Evolutionary conservation across 2,113 vertebrate species (phyloP).

Genomic region (Phasianus colchicus): DNA sequence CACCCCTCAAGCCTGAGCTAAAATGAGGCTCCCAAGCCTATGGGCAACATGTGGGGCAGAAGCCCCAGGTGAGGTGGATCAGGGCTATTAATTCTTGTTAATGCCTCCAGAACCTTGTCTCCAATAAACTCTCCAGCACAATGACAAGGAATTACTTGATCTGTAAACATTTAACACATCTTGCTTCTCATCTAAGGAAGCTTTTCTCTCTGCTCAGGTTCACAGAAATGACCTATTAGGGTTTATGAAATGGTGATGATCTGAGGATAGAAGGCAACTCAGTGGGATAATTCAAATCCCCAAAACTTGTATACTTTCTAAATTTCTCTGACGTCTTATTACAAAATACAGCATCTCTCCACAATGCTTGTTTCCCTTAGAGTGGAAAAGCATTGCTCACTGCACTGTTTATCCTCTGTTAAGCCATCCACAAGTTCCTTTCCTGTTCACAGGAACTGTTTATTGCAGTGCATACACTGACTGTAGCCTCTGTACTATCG

Average conservation of each 20-base stretch:
- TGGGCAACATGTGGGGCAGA: rapidly evolving
- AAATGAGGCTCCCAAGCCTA: neutral
- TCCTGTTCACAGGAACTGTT: neutral
- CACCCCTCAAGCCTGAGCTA: neutral
- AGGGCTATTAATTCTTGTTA: too few relatives aligned
- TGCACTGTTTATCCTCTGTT: neutral
- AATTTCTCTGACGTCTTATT: neutral
- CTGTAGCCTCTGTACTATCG: neutral
- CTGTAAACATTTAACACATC: neutral
- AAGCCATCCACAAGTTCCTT: neutral
- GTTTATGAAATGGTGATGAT: neutral
- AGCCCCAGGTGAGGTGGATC: neutral
- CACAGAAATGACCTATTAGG: neutral
- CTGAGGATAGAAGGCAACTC: neutral
- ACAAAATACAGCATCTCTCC: neutral
- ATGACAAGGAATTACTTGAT: neutral
- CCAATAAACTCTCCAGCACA: neutral
- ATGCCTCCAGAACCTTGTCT: neutral
- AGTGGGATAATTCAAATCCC: neutral
- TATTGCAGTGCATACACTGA: neutral
- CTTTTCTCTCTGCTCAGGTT: neutral
- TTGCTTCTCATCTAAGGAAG: neutral
- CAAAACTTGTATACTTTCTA: neutral
- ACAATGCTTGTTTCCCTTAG: neutral
- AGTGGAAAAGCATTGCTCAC: neutral